Percentiles rank a stretch among this genome's conserved stretches.
These are phyloP conservation scores for Nerophis ophidion DNA, from an alignment of 2,113 vertebrate genomes.

Conservation along the genomic window DNA sequence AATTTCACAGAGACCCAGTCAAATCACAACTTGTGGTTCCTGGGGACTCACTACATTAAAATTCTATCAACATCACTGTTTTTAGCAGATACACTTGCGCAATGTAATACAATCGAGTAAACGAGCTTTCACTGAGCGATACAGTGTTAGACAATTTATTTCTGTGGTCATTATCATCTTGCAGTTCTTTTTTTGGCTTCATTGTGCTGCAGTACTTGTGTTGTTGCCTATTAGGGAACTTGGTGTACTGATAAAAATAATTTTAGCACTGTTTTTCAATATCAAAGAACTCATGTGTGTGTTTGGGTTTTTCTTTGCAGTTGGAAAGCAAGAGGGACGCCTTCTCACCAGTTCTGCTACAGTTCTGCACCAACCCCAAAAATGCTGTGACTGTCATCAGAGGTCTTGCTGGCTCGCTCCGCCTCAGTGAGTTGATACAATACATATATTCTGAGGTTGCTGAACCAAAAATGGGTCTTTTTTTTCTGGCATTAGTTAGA, in stretches of 20 bases:
- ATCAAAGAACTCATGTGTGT: background rate
- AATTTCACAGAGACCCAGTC: no score
- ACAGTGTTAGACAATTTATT: no score
- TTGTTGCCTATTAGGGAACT: background rate
- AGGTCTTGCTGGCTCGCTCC: constrained; percentile 84
- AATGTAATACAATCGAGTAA: no score
- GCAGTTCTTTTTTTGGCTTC: no score
- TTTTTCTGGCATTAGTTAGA: background rate
- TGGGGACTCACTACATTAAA: no score
- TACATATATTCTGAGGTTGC: background rate
- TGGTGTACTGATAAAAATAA: background rate
- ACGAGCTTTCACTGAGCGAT: no score
- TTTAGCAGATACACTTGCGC: no score
- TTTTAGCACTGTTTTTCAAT: background rate
- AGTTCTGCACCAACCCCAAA: constrained; percentile 88
- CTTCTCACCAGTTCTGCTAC: constrained; percentile 85
- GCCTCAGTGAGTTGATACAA: constrained; percentile 77
- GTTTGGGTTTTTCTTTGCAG: constrained; percentile 50
- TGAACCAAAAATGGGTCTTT: background rate
- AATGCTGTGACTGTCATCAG: constrained; percentile 90
- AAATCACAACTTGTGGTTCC: no score
- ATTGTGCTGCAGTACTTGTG: no score
- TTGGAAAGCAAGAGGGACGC: constrained; percentile 89
- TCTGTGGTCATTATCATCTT: no score
- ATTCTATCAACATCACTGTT: no score